phyloP scores from a whole-genome alignment of 2,888 invertebrate species.

The Charanyca ferruginea region DNA sequence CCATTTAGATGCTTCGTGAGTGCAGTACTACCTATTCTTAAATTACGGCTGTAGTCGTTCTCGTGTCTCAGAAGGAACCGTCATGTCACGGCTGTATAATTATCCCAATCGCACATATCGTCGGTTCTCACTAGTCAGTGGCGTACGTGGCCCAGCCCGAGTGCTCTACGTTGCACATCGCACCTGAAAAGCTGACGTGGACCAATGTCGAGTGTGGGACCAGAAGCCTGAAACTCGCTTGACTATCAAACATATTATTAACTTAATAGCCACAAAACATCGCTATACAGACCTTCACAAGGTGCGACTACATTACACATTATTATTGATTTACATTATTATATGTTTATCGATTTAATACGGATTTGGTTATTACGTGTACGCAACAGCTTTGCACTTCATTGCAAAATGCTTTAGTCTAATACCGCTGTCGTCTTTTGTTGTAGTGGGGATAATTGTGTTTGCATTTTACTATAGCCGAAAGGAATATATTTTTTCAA shows the following conservation, averaged over 20 bases:
- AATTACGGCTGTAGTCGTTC: conserved; percentile 19
- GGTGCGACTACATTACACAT: conserved; percentile 48
- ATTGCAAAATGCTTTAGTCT: conserved; percentile 48
- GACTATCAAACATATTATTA: conserved; percentile 61
- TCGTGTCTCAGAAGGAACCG: conserved; percentile 21
- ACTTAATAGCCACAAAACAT: conserved; percentile 69
- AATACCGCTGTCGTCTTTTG: conserved; percentile 15
- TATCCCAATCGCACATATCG: conserved; percentile 34
- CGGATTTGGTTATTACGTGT: conserved; percentile 71
- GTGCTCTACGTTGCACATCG: conserved; percentile 44
- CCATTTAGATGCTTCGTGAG: conserved; percentile 33
- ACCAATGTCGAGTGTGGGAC: conserved; percentile 69
- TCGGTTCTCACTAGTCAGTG: conserved; percentile 44
- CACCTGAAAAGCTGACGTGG: conserved; percentile 72
- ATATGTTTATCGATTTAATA: conserved; percentile 77
- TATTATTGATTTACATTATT: conserved; percentile 53
- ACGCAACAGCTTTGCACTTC: conserved; percentile 66
- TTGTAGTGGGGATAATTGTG: conserved; percentile 51
- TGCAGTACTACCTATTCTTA: conserved; percentile 1
- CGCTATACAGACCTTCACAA: conserved; percentile 63
- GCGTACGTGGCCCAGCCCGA: conserved; percentile 52
- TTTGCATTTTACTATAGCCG: conserved; percentile 56
- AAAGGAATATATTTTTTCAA: conserved; percentile 71
- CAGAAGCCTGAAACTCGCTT: conserved; percentile 53
- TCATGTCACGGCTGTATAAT: conserved; percentile 46